phyloP scores from a whole-genome alignment of 64 coral and sea anemone species.

The Montipora foliosa region DNA sequence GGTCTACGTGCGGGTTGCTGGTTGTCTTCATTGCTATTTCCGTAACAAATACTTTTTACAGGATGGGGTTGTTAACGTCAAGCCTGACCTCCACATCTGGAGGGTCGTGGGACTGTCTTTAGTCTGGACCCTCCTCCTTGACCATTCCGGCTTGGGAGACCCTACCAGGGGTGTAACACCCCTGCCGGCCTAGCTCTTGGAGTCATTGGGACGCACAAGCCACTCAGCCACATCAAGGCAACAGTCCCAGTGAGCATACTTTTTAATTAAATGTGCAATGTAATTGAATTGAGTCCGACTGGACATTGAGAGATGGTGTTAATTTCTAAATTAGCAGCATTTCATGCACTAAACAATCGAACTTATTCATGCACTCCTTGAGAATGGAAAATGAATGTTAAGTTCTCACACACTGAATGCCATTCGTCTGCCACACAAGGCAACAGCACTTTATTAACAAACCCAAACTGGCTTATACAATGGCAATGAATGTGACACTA shows the following conservation, averaged over 20 bases:
- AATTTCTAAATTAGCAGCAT: no score
- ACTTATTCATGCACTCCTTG: no score
- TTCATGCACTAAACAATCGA: no score
- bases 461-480: no score
- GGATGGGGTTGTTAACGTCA: not conserved
- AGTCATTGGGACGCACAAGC: conserved; percentile 11
- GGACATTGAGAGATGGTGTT: no score
- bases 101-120: conserved; percentile 9
- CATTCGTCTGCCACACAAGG: no score
- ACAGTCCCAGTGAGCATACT: not conserved
- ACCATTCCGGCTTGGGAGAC: conserved; percentile 14
- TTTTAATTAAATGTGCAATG: no score
- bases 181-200: not conserved
- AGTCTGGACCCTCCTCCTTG: conserved; percentile 22
- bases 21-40: not conserved
- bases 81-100: not conserved
- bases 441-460: no score
- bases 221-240: conserved; percentile 22
- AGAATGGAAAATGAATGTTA: no score
- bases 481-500: no score
- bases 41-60: conserved; percentile 18
- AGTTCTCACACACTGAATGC: no score
- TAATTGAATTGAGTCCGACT: no score
- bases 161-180: conserved; percentile 1
- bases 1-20: not conserved